Percentiles rank a stretch among this genome's conserved stretches.
Evolutionary conservation across 2,888 invertebrate genomes (phyloP).

Genomic region (Coremacera marginata): DNA sequence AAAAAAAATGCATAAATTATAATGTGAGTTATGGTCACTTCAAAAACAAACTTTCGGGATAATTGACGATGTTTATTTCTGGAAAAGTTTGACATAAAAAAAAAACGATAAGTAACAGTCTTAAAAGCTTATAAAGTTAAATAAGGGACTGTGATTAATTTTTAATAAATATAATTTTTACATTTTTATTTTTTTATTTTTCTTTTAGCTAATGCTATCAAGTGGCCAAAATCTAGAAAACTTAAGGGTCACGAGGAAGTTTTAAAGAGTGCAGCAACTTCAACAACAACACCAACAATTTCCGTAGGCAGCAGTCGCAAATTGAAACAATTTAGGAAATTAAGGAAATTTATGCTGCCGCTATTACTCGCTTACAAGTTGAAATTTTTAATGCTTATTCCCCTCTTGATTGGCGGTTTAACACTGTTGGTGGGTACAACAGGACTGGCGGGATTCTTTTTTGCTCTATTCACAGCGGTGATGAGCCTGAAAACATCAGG

Average conservation of each 20-base stretch:
- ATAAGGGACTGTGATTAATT: neutral
- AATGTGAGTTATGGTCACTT: too few relatives aligned
- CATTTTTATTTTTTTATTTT: neutral
- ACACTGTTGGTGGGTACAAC: constrained; percentile 82
- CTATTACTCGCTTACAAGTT: constrained; percentile 85
- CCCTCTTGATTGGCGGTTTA: constrained; percentile 79
- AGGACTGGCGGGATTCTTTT: constrained; percentile 88
- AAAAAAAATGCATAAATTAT: too few relatives aligned
- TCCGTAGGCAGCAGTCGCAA: constrained; percentile 55
- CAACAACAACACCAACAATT: constrained; percentile 20
- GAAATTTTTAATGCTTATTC: constrained; percentile 83
- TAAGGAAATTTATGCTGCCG: constrained; percentile 80
- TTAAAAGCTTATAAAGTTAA: neutral
- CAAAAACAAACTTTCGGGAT: too few relatives aligned
- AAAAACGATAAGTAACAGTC: neutral
- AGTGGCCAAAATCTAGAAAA: constrained; percentile 46
- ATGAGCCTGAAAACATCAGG: constrained; percentile 76
- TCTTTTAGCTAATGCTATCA: neutral
- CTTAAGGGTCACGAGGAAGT: constrained; percentile 53
- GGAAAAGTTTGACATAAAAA: too few relatives aligned
- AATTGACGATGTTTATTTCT: too few relatives aligned
- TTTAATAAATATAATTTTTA: neutral
- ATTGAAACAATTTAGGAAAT: constrained; percentile 72
- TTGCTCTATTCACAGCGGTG: constrained; percentile 85
- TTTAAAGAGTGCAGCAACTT: constrained; percentile 18